These are phyloP conservation scores for Labia minor DNA, from an alignment of 2,888 invertebrate species.

Conservation along the genomic window DNA sequence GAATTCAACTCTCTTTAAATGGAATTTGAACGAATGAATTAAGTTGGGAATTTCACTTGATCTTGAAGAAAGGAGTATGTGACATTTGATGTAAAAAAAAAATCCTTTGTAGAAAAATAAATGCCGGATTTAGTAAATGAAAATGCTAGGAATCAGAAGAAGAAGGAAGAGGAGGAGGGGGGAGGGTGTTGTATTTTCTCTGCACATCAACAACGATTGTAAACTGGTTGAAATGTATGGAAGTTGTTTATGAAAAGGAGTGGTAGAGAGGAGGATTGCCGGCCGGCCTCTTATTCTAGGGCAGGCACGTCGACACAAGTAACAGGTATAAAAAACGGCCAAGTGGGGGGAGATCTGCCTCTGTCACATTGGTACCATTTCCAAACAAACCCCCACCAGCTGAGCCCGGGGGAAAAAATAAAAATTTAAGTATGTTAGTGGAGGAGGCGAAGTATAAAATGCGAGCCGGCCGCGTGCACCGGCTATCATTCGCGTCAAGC, in stretches of 20 bases:
- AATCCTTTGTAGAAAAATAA: no score
- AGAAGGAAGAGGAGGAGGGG: not conserved
- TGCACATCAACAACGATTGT: not conserved
- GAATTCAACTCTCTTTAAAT: no score
- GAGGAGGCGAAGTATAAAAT: not conserved
- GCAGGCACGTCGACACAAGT: slow-evolving; percentile 6
- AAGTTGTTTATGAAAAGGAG: slow-evolving; percentile 2
- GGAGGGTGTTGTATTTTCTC: not conserved
- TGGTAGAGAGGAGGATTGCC: not conserved
- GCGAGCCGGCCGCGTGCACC: slow-evolving; percentile 19
- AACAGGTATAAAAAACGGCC: not conserved
- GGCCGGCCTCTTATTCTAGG: slow-evolving; percentile 13
- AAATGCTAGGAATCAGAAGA: not conserved
- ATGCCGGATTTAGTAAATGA: no score
- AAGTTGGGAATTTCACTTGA: no score
- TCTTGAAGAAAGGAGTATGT: no score
- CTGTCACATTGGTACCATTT: not conserved
- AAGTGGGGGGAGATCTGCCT: not conserved
- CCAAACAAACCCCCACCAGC: slow-evolving; percentile 4
- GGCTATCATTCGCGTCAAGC: slow-evolving; percentile 13
- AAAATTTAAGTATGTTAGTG: slow-evolving; percentile 4
- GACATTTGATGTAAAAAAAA: no score
- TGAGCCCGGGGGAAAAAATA: not conserved
- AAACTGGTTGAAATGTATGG: slow-evolving; percentile 13
- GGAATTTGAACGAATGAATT: no score